Evolutionary conservation across 1,140 invertebrate genomes (phyloP).

Genomic region (Nasonia vitripennis): DNA sequence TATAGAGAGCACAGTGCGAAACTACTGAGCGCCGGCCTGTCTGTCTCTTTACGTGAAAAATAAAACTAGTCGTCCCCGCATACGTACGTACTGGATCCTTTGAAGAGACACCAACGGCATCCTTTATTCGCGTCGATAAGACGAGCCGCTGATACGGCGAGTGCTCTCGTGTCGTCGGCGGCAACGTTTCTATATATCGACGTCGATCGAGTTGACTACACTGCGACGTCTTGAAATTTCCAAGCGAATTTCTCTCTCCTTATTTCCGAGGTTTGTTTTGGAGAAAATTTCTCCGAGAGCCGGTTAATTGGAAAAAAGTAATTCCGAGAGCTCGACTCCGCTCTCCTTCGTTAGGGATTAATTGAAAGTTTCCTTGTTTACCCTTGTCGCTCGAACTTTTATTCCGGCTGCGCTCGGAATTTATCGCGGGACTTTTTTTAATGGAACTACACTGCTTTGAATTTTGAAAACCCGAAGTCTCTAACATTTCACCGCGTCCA

Average conservation of each 20-base stretch:
- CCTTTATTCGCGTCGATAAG: neutral
- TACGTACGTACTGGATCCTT: neutral
- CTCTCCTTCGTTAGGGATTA: neutral
- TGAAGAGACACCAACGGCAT: neutral
- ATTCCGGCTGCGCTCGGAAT: no score
- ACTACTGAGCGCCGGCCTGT: neutral
- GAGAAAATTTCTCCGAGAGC: neutral
- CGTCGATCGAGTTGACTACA: neutral
- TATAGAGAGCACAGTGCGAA: neutral
- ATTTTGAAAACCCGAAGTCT: no score
- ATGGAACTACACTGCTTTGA: no score
- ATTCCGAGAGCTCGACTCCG: neutral
- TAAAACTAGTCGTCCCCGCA: neutral
- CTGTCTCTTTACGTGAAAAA: neutral
- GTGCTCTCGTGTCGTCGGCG: neutral
- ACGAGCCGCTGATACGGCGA: neutral
- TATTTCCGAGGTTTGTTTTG: neutral
- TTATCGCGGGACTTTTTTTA: neutral
- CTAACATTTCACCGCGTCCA: neutral
- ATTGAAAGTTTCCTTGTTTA: neutral
- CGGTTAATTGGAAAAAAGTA: neutral
- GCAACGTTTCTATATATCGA: neutral
- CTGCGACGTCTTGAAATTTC: neutral
- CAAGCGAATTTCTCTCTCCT: neutral
- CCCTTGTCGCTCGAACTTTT: neutral